Conservation (phyloP, 2,113 vertebrate species). For the Rhabdomys dilectus region DNA sequence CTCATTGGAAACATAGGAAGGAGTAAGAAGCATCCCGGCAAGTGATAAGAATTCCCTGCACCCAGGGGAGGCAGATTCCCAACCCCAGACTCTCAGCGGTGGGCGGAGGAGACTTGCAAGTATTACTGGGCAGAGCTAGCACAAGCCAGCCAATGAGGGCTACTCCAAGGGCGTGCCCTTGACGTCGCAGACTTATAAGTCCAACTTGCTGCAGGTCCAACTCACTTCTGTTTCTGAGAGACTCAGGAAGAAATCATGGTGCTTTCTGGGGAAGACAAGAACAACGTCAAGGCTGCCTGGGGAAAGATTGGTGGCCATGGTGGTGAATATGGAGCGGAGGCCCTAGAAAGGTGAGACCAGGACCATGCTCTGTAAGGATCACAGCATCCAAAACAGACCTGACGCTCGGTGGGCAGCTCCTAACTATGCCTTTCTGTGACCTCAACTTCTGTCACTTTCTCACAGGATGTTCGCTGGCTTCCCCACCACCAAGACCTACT, state of each 20-base stretch:
- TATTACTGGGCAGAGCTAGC: neutral
- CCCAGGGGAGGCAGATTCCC: neutral
- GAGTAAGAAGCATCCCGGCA: fast-evolving
- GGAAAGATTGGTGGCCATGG: constrained; percentile 43
- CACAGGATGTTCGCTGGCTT: constrained; percentile 85
- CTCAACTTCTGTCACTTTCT: neutral
- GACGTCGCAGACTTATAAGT: neutral
- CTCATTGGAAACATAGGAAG: too few relatives aligned
- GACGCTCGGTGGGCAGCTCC: too few relatives aligned
- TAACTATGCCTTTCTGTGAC: fast-evolving
- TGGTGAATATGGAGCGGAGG: constrained; percentile 76
- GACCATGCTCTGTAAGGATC: fast-evolving
- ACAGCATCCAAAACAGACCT: fast-evolving
- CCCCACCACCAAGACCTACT: constrained; percentile 94
- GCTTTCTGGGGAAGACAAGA: constrained; percentile 88
- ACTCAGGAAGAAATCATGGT: constrained; percentile 84
- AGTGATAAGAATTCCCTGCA: neutral
- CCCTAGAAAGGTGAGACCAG: constrained; percentile 87
- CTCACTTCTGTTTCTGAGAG: constrained; percentile 67
- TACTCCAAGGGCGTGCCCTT: neutral
- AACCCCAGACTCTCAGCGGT: neutral
- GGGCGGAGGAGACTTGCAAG: too few relatives aligned
- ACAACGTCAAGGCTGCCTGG: constrained; percentile 83
- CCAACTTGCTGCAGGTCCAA: fast-evolving
- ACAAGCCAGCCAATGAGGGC: neutral